Evolutionary conservation across 2,797 vertebrate genomes (phyloP).

Genomic region (Austrolebias charrua): DNA sequence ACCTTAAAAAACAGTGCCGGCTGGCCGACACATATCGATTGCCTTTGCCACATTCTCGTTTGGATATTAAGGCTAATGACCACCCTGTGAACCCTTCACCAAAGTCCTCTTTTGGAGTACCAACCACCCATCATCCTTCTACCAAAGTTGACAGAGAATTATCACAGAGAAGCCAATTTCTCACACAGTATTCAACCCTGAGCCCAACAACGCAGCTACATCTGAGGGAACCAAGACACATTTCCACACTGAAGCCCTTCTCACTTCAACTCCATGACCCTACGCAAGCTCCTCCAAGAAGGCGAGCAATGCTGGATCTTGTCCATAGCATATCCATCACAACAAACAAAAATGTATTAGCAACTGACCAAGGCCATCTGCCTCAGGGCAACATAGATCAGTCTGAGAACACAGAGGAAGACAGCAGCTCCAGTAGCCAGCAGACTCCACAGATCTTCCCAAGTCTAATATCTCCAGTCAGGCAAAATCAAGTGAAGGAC

Average conservation of each 20-base stretch:
- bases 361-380: constrained; percentile 14
- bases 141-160: constrained; percentile 27
- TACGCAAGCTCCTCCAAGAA: constrained; percentile 26
- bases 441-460: constrained; percentile 53
- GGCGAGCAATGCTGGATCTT: constrained; percentile 30
- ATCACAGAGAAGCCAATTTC: constrained; percentile 28
- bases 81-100: constrained; percentile 35
- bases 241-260: constrained; percentile 43
- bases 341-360: constrained; percentile 37
- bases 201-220: constrained; percentile 50
- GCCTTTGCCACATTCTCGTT: constrained; percentile 37
- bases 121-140: constrained; percentile 31
- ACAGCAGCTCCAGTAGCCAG: constrained; percentile 43
- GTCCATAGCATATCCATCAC: constrained; percentile 41
- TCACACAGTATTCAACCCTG: constrained; percentile 38
- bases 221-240: constrained; percentile 37
- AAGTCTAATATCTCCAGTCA: constrained; percentile 55
- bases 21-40: constrained; percentile 87
- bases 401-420: constrained; percentile 71
- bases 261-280: constrained; percentile 26
- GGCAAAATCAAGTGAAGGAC: constrained; percentile 69
- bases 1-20: constrained; percentile 89
- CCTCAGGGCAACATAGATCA: constrained; percentile 23
- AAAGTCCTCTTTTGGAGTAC: constrained; percentile 44
- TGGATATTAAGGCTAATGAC: constrained; percentile 45